phyloP scores from a whole-genome alignment of 35 echinoderm and acorn worm genomes.

The Ophioderma brevispina region DNA sequence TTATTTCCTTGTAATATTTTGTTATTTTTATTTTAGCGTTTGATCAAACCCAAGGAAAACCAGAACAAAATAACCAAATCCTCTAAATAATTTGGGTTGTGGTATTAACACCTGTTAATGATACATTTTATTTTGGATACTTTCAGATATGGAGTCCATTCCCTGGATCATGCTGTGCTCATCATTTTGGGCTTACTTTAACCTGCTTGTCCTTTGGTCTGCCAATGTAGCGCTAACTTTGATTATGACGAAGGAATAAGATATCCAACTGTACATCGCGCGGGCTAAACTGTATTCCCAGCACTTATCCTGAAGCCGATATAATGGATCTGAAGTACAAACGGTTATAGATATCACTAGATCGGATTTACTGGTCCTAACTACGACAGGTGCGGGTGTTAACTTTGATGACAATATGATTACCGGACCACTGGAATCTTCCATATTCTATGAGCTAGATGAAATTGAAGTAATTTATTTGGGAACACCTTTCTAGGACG shows the following conservation, averaged over 20 bases:
- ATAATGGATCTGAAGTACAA: constrained; percentile 36
- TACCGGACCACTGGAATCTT: background rate
- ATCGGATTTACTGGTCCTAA: background rate
- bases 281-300: constrained; percentile 14
- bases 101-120: too few relatives aligned
- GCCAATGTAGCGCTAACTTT: background rate
- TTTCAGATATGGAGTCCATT: too few relatives aligned
- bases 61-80: too few relatives aligned
- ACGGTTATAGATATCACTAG: background rate
- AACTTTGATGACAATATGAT: background rate
- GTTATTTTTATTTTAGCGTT: too few relatives aligned
- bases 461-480: background rate
- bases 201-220: background rate
- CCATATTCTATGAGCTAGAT: background rate
- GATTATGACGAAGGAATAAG: background rate
- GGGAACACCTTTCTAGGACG: background rate
- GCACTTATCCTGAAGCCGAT: constrained; percentile 14
- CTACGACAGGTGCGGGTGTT: background rate
- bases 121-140: too few relatives aligned
- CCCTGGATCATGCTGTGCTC: too few relatives aligned
- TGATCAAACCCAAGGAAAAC: too few relatives aligned
- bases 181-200: too few relatives aligned
- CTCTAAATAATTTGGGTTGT: too few relatives aligned
- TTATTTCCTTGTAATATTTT: too few relatives aligned
- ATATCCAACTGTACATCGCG: background rate